These are phyloP conservation scores for Drosophila testacea DNA, from an alignment of 2,888 invertebrate genomes.

Conservation along the genomic window DNA sequence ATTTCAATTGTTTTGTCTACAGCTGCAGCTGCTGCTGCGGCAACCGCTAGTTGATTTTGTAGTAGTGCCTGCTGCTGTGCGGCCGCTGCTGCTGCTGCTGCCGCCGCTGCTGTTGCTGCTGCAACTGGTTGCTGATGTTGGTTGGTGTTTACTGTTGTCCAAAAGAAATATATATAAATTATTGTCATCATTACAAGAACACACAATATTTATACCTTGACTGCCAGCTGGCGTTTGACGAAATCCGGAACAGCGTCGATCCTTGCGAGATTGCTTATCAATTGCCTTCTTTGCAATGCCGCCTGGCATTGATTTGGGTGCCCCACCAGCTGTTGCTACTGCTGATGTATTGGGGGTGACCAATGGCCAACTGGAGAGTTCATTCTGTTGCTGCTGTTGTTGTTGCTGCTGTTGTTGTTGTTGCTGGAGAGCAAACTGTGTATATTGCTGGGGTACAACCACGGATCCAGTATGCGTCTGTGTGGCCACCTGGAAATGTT, in stretches of 20 bases:
- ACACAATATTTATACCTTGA: conserved; percentile 79
- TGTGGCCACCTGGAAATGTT: conserved; percentile 86
- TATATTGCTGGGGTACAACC: conserved; percentile 76
- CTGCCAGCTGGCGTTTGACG: conserved; percentile 85
- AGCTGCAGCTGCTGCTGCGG: conserved; percentile 84
- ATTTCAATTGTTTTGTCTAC: conserved; percentile 94
- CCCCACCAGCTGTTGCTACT: conserved; percentile 52
- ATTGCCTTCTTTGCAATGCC: conserved; percentile 85
- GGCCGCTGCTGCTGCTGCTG: conserved; percentile 80
- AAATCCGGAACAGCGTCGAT: conserved; percentile 83
- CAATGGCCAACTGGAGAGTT: conserved; percentile 73
- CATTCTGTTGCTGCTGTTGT: conserved; percentile 68
- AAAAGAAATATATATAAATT: not conserved
- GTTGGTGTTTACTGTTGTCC: conserved; percentile 76
- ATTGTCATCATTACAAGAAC: not conserved
- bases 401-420: conserved; percentile 61
- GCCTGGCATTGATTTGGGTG: conserved; percentile 78
- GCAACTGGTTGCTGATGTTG: conserved; percentile 70
- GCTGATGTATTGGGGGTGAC: conserved; percentile 60
- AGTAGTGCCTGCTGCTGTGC: conserved; percentile 81
- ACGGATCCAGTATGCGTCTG: conserved; percentile 86
- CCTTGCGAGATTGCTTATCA: conserved; percentile 85
- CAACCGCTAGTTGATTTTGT: conserved; percentile 75
- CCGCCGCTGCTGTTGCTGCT: conserved; percentile 58
- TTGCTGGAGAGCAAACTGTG: conserved; percentile 67